Conservation (phyloP, 2,888 invertebrate species). For the Diadegma fenestrale region DNA sequence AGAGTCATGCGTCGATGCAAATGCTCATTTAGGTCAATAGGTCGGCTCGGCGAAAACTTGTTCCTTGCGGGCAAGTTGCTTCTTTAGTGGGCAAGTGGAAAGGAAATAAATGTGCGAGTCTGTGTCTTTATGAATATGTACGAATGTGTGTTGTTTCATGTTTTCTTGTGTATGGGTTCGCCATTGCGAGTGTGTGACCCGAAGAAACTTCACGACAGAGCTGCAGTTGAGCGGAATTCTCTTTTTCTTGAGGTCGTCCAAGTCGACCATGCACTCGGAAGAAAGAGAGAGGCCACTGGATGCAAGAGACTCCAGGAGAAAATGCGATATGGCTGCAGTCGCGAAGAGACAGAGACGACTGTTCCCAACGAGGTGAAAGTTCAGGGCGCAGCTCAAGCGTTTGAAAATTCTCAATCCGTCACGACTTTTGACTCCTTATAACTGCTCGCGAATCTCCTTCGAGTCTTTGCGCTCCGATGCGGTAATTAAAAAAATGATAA, state of each 20-base stretch:
- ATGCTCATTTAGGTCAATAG: slow-evolving; percentile 79
- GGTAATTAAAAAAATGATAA: slow-evolving; percentile 46
- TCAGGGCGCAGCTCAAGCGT: slow-evolving; percentile 72
- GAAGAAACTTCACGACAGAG: slow-evolving; percentile 15
- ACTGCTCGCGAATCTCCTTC: slow-evolving; percentile 22
- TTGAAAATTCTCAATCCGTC: slow-evolving; percentile 51
- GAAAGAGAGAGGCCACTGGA: neutral
- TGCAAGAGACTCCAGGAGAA: slow-evolving; percentile 29
- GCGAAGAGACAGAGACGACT: neutral
- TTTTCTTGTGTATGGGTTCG: slow-evolving; percentile 54
- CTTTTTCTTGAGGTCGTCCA: slow-evolving; percentile 6
- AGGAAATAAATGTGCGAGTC: slow-evolving; percentile 51
- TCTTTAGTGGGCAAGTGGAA: slow-evolving; percentile 39
- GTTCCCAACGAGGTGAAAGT: slow-evolving; percentile 78
- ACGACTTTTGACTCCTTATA: slow-evolving; percentile 48
- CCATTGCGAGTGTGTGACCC: slow-evolving; percentile 55
- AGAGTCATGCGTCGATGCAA: slow-evolving; percentile 65
- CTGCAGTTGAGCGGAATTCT: slow-evolving; percentile 68
- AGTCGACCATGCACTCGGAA: slow-evolving; percentile 23
- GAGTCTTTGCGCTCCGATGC: slow-evolving; percentile 34
- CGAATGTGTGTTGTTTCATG: slow-evolving; percentile 46
- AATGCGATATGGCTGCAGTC: neutral
- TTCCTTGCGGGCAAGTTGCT: slow-evolving; percentile 49
- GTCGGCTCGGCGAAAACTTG: slow-evolving; percentile 70
- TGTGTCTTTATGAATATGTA: slow-evolving; percentile 58